phyloP scores from a whole-genome alignment of 2,797 vertebrate genomes.

The Scleropages formosus region DNA sequence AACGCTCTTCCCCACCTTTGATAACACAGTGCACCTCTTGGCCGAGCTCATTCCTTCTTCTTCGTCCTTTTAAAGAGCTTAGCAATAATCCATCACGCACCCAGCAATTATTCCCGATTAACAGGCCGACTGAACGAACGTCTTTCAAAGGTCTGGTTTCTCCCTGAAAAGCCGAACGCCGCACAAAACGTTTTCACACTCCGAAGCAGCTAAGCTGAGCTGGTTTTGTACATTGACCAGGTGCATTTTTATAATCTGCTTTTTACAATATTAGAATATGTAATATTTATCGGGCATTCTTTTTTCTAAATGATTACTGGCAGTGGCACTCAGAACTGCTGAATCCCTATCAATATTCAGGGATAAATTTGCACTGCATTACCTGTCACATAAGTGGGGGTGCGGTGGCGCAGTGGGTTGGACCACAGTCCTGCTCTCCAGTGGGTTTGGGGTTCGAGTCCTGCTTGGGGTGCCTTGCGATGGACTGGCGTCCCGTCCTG shows the following conservation, averaged over 20 bases:
- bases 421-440: too few species aligned
- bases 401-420: too few species aligned
- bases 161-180: not conserved
- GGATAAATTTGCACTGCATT: too few species aligned
- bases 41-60: not conserved
- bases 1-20: not conserved
- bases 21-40: not conserved
- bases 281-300: not conserved
- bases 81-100: not conserved
- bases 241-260: slow-evolving; percentile 7
- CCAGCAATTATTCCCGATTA: slow-evolving; percentile 5
- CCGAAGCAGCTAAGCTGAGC: not conserved
- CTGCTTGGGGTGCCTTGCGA: too few species aligned
- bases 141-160: not conserved
- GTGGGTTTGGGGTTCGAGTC: too few species aligned
- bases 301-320: too few species aligned
- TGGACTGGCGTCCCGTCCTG: too few species aligned
- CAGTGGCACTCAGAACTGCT: too few species aligned
- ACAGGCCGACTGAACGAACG: not conserved
- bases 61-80: not conserved
- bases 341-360: too few species aligned
- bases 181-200: not conserved
- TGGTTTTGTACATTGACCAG: not conserved
- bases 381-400: too few species aligned
- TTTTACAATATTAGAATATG: not conserved